A percentile compares a stretch with the other conserved stretches of the same genome.
Evolutionary conservation across 1,140 invertebrate species (phyloP).

Genomic region (Eurosta solidaginis): DNA sequence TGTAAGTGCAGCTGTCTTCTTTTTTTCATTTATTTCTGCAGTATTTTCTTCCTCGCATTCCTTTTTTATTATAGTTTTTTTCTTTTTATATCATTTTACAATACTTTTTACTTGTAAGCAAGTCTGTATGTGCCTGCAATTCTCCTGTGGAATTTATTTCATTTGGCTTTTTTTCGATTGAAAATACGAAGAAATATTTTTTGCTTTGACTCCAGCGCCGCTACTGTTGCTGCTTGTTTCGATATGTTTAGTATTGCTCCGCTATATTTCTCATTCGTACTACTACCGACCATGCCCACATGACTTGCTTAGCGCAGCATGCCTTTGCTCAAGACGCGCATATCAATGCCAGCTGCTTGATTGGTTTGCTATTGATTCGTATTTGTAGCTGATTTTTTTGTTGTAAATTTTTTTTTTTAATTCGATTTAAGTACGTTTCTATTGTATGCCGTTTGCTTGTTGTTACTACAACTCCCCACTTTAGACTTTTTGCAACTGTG

Average conservation of each 20-base stretch:
- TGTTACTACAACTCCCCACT: neutral
- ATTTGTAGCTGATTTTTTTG: neutral
- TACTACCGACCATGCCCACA: neutral
- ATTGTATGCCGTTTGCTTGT: too few relatives aligned
- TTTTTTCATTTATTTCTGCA: neutral
- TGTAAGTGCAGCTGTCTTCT: neutral
- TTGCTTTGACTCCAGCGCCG: neutral
- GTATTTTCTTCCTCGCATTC: neutral
- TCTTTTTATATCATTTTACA: neutral
- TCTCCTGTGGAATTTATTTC: slow-evolving; percentile 21
- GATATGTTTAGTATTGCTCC: neutral
- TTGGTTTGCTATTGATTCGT: slow-evolving; percentile 13
- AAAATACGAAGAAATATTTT: neutral
- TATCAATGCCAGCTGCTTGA: slow-evolving; percentile 25
- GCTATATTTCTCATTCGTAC: neutral
- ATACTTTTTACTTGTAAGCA: neutral
- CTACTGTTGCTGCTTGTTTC: neutral
- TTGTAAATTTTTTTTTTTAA: neutral
- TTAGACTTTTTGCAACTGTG: neutral
- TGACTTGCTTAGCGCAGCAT: neutral
- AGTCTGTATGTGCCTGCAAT: neutral
- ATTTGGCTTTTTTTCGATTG: neutral
- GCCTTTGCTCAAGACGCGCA: neutral
- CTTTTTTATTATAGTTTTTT: neutral
- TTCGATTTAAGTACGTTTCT: too few relatives aligned